These are phyloP conservation scores for Dryadula phaetusa DNA, from an alignment of 2,888 invertebrate species.

Conservation along the genomic window DNA sequence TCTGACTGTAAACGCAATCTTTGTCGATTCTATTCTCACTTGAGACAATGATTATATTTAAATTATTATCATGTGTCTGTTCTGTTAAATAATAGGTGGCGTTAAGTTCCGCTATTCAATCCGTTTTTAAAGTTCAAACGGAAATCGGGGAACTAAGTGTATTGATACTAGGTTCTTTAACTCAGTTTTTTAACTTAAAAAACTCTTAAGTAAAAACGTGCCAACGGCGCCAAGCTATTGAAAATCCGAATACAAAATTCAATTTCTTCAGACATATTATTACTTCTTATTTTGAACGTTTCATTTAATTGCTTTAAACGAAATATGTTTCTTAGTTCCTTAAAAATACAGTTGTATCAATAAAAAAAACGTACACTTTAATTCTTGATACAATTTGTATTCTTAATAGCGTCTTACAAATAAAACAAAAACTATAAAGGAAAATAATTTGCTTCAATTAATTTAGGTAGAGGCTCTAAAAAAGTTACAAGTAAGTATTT, in stretches of 20 bases:
- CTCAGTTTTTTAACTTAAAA: too few species aligned
- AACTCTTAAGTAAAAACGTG: background rate
- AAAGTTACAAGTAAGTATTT: too few species aligned
- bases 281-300: background rate
- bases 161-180: background rate
- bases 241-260: background rate
- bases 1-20: too few species aligned
- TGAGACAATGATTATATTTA: too few species aligned
- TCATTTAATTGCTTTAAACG: background rate
- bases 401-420: background rate
- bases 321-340: background rate
- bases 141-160: background rate
- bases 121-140: too few species aligned
- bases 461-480: too few species aligned
- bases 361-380: background rate
- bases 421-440: background rate
- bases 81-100: too few species aligned
- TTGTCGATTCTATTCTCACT: too few species aligned
- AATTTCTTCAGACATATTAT: background rate
- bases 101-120: too few species aligned
- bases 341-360: background rate
- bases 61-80: too few species aligned
- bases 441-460: background rate
- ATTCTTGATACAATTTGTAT: background rate
- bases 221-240: background rate